Base-by-base conservation (phyloP, 2,113 vertebrate species). In the Indri indri region DNA sequence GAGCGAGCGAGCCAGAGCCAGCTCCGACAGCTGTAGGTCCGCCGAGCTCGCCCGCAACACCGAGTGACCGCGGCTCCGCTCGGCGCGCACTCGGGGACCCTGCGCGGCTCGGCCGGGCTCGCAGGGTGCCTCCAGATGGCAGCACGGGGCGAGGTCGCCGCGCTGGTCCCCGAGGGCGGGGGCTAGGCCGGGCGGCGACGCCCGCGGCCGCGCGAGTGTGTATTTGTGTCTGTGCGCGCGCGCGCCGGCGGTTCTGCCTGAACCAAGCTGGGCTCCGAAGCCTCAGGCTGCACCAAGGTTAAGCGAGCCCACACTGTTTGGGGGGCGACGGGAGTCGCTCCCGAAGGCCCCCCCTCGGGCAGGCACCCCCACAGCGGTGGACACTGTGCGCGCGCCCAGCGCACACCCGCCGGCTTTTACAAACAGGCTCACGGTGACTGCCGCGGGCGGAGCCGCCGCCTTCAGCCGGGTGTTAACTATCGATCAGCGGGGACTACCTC, bases 401-500 rank as follows among this genome's bases (percentile, higher is more conserved):
- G 68, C 90, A 11, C 6, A 32, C 65, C 16, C 81, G 12, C 45
- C 8, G 22, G 50, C 54, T 95, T 96, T 96, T 86, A 91, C 97
- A 82, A 96, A 96, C 93, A n/a, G 30, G 93, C 97, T 16, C 76
- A 20, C 70, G n/a, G 79, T 6, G 76, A 45, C 57, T 11, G 37
- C 23, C 40, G 42, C 12, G 81, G 42, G 89, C 2, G 92, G 88
- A 82, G 97, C 92, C 92, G 97, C 92, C 92, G 91, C 90, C 81
- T 73, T 50, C 50, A 27, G 92, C 84, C 47, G 68, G 0, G 71
- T 9, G 84, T 95, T 94, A 94, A 96, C 96, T 50, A 66, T 85
- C 84, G 91, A 52, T 34, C 94, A 8, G 27, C 85, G 4, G 45
- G n/a, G 30, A 34, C 66, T 14, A 3, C 34, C 42, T 25, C 70